Evolutionary conservation across 2,888 invertebrate genomes (phyloP).

Genomic region (Adelognathus sp.): DNA sequence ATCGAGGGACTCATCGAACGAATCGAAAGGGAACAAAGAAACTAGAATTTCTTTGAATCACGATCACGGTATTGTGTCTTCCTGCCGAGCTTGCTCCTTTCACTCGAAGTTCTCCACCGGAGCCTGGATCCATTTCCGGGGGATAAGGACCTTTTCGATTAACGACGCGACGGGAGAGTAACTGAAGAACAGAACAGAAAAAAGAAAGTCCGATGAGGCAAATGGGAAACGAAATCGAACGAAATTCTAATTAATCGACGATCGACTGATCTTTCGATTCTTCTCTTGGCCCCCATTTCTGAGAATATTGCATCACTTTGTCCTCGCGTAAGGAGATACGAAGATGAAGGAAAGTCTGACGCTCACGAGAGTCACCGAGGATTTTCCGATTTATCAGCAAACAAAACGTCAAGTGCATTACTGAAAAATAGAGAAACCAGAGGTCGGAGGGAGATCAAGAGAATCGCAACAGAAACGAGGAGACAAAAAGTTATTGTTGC

Average conservation of each 20-base stretch:
- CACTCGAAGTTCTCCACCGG: not conserved
- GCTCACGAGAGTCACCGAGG: not conserved
- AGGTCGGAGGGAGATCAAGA: not conserved
- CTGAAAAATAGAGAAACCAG: not conserved
- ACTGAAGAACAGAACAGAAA: not conserved
- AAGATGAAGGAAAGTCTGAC: not conserved
- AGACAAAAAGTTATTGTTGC: not conserved
- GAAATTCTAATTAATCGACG: not conserved
- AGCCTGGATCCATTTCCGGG: conserved; percentile 5
- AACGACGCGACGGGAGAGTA: not conserved
- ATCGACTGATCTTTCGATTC: not conserved
- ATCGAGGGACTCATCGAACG: not conserved
- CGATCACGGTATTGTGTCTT: not conserved
- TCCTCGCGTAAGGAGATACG: not conserved
- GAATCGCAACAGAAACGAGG: not conserved
- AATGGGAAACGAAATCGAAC: not conserved
- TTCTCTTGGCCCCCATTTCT: not conserved
- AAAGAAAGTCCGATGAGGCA: not conserved
- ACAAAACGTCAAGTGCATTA: not conserved
- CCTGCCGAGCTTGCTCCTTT: not conserved
- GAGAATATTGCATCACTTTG: not conserved
- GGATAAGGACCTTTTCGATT: conserved; percentile 23
- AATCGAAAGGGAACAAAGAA: not conserved
- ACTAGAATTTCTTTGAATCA: not conserved
- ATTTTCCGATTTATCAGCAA: not conserved